Conservation (phyloP, 2,797 vertebrate genomes). For the Phalanger gymnotis region DNA sequence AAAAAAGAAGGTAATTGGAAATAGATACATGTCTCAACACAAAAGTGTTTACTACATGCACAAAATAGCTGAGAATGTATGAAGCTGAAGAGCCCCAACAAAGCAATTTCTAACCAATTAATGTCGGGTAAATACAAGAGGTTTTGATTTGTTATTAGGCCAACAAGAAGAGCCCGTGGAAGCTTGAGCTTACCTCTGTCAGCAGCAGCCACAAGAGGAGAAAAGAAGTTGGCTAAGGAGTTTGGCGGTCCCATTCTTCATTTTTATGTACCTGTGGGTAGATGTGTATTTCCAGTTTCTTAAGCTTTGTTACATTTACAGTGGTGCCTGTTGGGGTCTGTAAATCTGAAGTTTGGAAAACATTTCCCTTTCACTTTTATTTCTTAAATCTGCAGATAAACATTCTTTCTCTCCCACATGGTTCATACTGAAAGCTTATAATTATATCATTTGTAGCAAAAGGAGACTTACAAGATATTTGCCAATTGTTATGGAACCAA, state of each 20-base stretch:
- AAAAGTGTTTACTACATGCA: not conserved
- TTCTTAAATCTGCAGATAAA: constrained; percentile 4
- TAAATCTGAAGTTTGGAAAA: constrained; percentile 64
- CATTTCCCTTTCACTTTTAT: constrained; percentile 56
- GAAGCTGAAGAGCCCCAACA: not conserved
- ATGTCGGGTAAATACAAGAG: not conserved
- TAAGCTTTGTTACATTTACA: constrained; percentile 58
- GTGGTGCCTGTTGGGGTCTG: constrained; percentile 46
- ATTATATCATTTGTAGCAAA: constrained; percentile 46
- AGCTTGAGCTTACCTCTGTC: constrained; percentile 47
- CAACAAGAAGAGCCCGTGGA: constrained; percentile 31
- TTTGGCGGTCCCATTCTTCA: constrained; percentile 11
- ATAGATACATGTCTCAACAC: not conserved
- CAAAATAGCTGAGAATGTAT: not conserved
- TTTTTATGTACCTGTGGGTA: constrained; percentile 62
- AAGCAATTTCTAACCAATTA: constrained; percentile 32
- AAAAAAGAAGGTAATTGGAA: not conserved
- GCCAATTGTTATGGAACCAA: constrained; percentile 61
- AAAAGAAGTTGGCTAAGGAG: constrained; percentile 59
- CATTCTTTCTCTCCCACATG: not conserved
- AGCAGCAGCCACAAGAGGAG: constrained; percentile 68
- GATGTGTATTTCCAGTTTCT: constrained; percentile 42
- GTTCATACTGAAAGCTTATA: constrained; percentile 44
- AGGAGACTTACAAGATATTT: constrained; percentile 49
- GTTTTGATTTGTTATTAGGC: constrained; percentile 49